Evolutionary conservation across 2,113 vertebrate genomes (phyloP).

Genomic region (Pseudopodoces humilis): DNA sequence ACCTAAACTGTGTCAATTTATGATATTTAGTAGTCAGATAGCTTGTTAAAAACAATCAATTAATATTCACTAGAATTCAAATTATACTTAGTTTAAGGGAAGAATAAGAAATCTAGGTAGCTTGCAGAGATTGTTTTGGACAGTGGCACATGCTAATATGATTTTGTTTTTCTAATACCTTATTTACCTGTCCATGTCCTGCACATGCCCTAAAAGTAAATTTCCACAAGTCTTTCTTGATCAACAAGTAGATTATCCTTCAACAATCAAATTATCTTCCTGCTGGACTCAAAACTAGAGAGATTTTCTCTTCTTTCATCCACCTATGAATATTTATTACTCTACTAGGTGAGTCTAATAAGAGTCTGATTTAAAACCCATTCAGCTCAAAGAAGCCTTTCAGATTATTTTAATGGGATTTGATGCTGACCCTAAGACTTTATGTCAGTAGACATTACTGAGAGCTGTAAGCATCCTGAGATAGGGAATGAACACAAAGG

Average conservation of each 20-base stretch:
- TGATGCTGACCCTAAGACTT: constrained; percentile 11
- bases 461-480: neutral
- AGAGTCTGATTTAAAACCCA: constrained; percentile 3
- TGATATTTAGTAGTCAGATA: neutral
- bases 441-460: neutral
- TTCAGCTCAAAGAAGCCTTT: neutral
- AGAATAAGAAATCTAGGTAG: neutral
- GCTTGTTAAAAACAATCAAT: neutral
- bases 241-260: neutral
- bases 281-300: neutral
- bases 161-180: neutral
- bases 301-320: constrained; percentile 16
- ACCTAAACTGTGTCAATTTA: neutral
- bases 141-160: neutral
- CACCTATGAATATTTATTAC: constrained; percentile 34
- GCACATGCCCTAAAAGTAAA: neutral
- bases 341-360: neutral
- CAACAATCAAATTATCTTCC: neutral
- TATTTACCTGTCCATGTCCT: neutral
- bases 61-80: neutral
- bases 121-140: neutral
- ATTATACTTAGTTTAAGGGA: neutral
- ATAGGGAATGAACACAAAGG: neutral
- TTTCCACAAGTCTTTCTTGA: neutral
- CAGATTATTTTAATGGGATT: constrained; percentile 45